These are phyloP conservation scores for Bradypodion pumilum DNA, from an alignment of 2,797 vertebrate genomes.

Conservation along the genomic window DNA sequence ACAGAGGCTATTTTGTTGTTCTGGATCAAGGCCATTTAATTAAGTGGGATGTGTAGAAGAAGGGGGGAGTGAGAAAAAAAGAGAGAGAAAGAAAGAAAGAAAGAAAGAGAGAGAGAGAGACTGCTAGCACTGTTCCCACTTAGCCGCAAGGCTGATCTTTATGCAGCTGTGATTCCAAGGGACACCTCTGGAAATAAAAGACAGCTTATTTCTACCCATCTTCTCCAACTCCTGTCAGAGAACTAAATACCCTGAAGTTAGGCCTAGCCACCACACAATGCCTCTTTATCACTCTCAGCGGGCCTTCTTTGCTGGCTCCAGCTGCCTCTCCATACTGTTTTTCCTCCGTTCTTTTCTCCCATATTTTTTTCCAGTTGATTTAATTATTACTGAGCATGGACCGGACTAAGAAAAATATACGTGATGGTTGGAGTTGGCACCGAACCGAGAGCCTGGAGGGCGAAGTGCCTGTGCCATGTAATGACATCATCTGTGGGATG, in stretches of 20 bases:
- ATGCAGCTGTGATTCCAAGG: slow-evolving; percentile 69
- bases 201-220: slow-evolving; percentile 64
- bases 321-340: slow-evolving; percentile 70
- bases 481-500: slow-evolving; percentile 58
- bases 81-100: too few species aligned
- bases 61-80: slow-evolving; percentile 42
- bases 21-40: slow-evolving; percentile 45
- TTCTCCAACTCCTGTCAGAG: slow-evolving; percentile 62
- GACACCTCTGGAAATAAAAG: slow-evolving; percentile 71
- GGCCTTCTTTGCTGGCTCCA: slow-evolving; percentile 71
- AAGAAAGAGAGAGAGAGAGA: slow-evolving; percentile 51
- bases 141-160: slow-evolving; percentile 59
- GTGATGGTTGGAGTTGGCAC: slow-evolving; percentile 60
- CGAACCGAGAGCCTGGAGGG: slow-evolving; percentile 29
- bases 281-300: slow-evolving; percentile 69
- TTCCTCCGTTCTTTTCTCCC: slow-evolving; percentile 70
- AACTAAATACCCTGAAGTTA: slow-evolving; percentile 67
- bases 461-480: slow-evolving; percentile 61
- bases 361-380: slow-evolving; percentile 74
- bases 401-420: slow-evolving; percentile 62
- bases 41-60: slow-evolving; percentile 42
- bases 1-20: slow-evolving; percentile 54
- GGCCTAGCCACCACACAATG: slow-evolving; percentile 70
- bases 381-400: slow-evolving; percentile 70
- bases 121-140: slow-evolving; percentile 52